Evolutionary conservation across 1,140 invertebrate species (phyloP), one percentile per base, ranked within the genome.

Genomic region (Medauroidea extradentata): DNA sequence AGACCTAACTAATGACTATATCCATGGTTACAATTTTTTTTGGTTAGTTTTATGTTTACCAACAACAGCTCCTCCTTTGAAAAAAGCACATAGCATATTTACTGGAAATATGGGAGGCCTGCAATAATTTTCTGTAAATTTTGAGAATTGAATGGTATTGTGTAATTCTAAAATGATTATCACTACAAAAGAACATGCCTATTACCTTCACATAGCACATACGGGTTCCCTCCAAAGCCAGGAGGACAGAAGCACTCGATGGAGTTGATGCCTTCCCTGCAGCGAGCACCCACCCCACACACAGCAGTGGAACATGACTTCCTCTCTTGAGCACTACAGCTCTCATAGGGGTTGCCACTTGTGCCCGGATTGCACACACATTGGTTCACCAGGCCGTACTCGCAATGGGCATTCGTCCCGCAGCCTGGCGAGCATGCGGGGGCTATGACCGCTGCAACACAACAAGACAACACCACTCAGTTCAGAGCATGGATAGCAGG

Each of bases 331-430:
- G 81, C 73, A 1, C 83, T 82, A 71, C 93, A 96, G 19, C 85
- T 84, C 59, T 85, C 82, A 71, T 95, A 95, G 5, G 93, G 93
- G 79, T 95, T 95, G 55, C 92, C 93, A 57, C 75, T 87, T 2
- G 84, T 90, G 11, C 90, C 90, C 48, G 84, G 81, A 72, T 94
- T 87, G 67, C 93, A 96, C 61, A 88, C 86, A 65, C 93, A 96
- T 61, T 85, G 81, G 56, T 90, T 91, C 34, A 79, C 80, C 11
- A 78, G 46, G 14, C 87, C 85, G 67, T 96, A 96, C 67, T 91
- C 85, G 70, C 93, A 96, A 69, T 96, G 92, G 11, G 91, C 89
- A 73, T 93, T 91, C 21, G 79, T 66, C 1, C 88, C 90, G 71
- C 93, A 96, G 19, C 59, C 67, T n/a, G 93, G 93, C 34, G 81